Percentiles rank a stretch among this genome's conserved stretches.
These are phyloP conservation scores for Mactra quadrangularis DNA, from an alignment of 1,140 invertebrate genomes.

Conservation along the genomic window DNA sequence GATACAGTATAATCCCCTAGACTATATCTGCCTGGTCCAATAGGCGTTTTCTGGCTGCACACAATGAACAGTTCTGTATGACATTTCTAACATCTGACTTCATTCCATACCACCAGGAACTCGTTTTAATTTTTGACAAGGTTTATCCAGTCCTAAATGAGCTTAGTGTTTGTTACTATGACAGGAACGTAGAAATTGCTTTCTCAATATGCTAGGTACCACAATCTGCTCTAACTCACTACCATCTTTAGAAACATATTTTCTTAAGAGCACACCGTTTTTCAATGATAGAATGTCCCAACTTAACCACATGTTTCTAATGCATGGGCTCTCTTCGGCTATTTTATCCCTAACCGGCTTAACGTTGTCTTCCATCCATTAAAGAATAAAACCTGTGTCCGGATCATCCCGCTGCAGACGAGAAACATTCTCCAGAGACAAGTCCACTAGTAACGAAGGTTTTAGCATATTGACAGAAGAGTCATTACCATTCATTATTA, in stretches of 20 bases:
- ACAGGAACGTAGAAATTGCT: conserved; percentile 20
- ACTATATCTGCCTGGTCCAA: not conserved
- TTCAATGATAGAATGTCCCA: conserved; percentile 15
- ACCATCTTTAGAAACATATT: not conserved
- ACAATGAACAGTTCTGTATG: conserved; percentile 36
- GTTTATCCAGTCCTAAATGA: conserved; percentile 42
- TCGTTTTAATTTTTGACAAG: not conserved
- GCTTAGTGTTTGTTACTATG: conserved; percentile 25
- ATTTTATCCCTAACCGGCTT: conserved; percentile 23
- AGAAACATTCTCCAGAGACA: not conserved
- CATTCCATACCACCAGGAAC: conserved; percentile 43
- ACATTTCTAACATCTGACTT: conserved; percentile 30
- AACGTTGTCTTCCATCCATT: not conserved
- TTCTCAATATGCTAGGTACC: not conserved
- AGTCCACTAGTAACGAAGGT: not conserved
- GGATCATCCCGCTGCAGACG: conserved; percentile 7
- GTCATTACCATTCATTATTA: not conserved
- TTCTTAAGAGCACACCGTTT: conserved; percentile 32
- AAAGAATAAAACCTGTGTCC: not conserved
- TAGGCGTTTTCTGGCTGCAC: conserved; percentile 25
- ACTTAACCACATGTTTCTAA: conserved; percentile 21
- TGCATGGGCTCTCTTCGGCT: not conserved
- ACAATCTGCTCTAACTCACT: conserved; percentile 16
- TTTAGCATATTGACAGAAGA: not conserved
- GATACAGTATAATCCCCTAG: conserved; percentile 21